Base-by-base conservation (phyloP, 2,888 invertebrate species). In the Hydrotaea diabolus region DNA sequence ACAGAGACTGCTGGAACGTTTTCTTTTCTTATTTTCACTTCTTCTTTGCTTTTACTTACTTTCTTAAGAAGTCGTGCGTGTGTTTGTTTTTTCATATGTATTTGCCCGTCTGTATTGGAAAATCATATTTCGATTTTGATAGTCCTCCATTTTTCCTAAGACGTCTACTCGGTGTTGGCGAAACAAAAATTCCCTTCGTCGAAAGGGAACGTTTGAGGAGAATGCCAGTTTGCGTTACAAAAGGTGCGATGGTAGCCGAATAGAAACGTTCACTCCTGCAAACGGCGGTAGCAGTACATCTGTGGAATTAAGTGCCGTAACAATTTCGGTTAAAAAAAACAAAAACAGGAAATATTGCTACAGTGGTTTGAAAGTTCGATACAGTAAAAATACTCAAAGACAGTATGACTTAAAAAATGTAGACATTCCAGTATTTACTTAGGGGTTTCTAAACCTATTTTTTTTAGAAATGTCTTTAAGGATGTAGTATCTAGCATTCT, bases 71-170 rank as follows among this genome's bases (percentile, higher is more conserved):
- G 13, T 79, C 15, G 49, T 76, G 46, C 15, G 39, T 57, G 19
- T 62, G 23, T 39, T 9, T 7, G 69, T 17, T 39, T 21, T n/a
- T n/a, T n/a, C n/a, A n/a, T n/a, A 76, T 76, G 36, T 43, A 31
- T 46, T n/a, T 0, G 49, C 15, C n/a, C 49, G 26, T 53, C 39
- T 26, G 59, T 82, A 71, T 64, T 75, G 62, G 21, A 17, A 81
- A 66, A 66, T 66, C 66, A 39, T 81, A 73, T 31, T 76, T 85
- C 77, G 53, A 53, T 46, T 81, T 82, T 77, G 9, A 55, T 55
- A 43, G 46, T 78, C 82, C 55, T 71, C 55, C 43, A 19, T 74
- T 82, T 7, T 4, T 36, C 82, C 83, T 85, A 86, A 81, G 77
- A 85, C 83, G 78, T 79, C 53, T 26, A 49, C 57, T 13, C 3